These are phyloP conservation scores for Dendropsophus ebraccatus DNA, from an alignment of 2,113 vertebrate genomes.

Conservation along the genomic window DNA sequence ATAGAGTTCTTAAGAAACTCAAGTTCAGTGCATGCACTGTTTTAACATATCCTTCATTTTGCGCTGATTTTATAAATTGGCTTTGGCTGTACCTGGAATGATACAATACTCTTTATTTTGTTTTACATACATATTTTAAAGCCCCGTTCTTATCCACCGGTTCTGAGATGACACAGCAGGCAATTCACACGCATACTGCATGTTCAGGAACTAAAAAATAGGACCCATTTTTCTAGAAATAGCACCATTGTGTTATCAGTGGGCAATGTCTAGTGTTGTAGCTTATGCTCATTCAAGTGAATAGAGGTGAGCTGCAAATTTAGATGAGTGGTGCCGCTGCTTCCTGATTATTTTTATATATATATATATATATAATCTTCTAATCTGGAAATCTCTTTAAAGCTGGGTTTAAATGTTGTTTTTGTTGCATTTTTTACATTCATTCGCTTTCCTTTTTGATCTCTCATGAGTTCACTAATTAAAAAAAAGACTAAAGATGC, in stretches of 20 bases:
- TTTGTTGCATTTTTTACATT: no score
- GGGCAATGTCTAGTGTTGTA: background rate
- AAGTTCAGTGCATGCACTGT: slow-evolving; percentile 56
- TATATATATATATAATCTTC: no score
- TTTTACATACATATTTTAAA: background rate
- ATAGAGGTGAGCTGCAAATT: background rate
- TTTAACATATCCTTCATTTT: slow-evolving; percentile 49
- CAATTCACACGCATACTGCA: background rate
- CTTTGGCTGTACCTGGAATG: background rate
- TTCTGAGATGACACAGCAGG: background rate
- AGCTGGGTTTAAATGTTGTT: no score
- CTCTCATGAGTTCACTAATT: no score
- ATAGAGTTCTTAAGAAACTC: slow-evolving; percentile 13
- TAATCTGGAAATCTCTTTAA: no score
- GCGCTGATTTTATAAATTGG: slow-evolving; percentile 17
- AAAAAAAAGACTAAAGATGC: no score
- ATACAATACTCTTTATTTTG: background rate
- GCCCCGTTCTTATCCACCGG: background rate
- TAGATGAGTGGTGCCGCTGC: background rate
- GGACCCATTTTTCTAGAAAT: no score
- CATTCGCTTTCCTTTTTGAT: no score
- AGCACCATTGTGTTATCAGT: background rate
- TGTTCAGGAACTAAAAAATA: background rate
- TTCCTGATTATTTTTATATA: no score
- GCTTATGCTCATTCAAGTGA: background rate